Evolutionary conservation across 2,113 vertebrate species (phyloP), one percentile per base, ranked within the genome.

Genomic region (Takifugu bimaculatus): DNA sequence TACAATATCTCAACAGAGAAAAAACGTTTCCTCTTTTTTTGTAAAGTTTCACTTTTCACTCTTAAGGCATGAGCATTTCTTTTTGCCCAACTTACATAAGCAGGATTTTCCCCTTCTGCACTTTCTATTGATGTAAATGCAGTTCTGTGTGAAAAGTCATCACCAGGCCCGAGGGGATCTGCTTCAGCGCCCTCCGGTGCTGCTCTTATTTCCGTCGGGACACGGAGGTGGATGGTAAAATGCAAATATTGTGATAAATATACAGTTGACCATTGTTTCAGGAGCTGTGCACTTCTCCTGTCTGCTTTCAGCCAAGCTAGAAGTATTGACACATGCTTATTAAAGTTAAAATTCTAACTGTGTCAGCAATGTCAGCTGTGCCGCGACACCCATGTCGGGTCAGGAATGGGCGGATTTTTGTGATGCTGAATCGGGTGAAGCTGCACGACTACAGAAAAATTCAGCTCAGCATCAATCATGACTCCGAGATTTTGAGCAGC

Each of bases 241-340:
- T 89, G 78, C 80, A 87, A 88, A 85, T 77, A n/a, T 15, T 7
- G 39, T 29, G 62, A 67, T 63, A 74, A 62, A 83, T 83, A 83
- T 78, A 74, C 2, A 54, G 48, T 48, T 57, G 0, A n/a, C 44
- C 20, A 48, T n/a, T 48, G 7, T 39, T 39, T 39, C 9, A 39
- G 35, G 7, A 7, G 35, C 45, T 48, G 42, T 43, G 42, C 35
- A 5, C 15, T 14, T 48, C 45, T 48, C 13, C 45, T n/a, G 13
- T n/a, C 4, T 48, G 15, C 15, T 3, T 39, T 10, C 35, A 39
- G 35, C 4, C 35, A 39, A 39, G 35, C 35, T 6, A 10, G 35
- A 39, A 7, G 1, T 39, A 39, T 39, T 39, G 11, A 39, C 7
- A 39, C 35, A 29, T 10, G 35, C 7, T 39, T 39, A 39, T 35